Percentiles rank a stretch among this genome's conserved stretches.
These are phyloP conservation scores for Coenonympha arcania DNA, from an alignment of 2,888 invertebrate species.

Conservation along the genomic window DNA sequence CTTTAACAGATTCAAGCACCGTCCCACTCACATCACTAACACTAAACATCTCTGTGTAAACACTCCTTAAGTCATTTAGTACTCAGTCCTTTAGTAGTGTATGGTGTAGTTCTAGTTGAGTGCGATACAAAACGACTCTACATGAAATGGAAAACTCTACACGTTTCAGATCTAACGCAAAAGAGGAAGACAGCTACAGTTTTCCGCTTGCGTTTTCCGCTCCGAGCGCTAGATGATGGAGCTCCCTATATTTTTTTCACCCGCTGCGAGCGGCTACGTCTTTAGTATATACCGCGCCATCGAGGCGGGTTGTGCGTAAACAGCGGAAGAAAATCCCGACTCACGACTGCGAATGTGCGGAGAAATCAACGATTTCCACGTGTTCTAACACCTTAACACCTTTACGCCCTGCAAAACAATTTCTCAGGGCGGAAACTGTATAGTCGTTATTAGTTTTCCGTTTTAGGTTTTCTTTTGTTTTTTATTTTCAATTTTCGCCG, in stretches of 20 bases:
- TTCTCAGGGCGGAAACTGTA: constrained; percentile 26
- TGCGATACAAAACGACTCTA: constrained; percentile 22
- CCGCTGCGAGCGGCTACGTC: constrained; percentile 35
- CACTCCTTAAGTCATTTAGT: constrained; percentile 7
- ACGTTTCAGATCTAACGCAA: constrained; percentile 6
- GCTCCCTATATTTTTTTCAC: constrained; percentile 49
- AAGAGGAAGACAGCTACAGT: constrained; percentile 44
- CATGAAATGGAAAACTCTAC: constrained; percentile 40
- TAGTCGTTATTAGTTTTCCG: constrained; percentile 16
- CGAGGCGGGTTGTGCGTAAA: constrained; percentile 42
- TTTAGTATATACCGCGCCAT: constrained; percentile 59
- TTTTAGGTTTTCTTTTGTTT: constrained; percentile 36
- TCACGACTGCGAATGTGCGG: constrained; percentile 39
- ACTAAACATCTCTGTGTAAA: not conserved
- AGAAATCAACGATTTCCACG: constrained; percentile 35
- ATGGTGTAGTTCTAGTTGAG: constrained; percentile 1
- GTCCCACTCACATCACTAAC: not conserved
- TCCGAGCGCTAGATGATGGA: constrained; percentile 31
- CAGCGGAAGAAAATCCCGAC: constrained; percentile 38
- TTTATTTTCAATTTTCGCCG: constrained; percentile 57
- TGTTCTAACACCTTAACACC: constrained; percentile 31
- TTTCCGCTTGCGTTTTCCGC: constrained; percentile 52
- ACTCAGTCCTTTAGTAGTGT: too few relatives aligned
- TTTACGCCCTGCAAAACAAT: constrained; percentile 29
- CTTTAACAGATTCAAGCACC: not conserved